Base-by-base conservation (phyloP, 2,888 invertebrate genomes). In the Drosophila limbata region DNA sequence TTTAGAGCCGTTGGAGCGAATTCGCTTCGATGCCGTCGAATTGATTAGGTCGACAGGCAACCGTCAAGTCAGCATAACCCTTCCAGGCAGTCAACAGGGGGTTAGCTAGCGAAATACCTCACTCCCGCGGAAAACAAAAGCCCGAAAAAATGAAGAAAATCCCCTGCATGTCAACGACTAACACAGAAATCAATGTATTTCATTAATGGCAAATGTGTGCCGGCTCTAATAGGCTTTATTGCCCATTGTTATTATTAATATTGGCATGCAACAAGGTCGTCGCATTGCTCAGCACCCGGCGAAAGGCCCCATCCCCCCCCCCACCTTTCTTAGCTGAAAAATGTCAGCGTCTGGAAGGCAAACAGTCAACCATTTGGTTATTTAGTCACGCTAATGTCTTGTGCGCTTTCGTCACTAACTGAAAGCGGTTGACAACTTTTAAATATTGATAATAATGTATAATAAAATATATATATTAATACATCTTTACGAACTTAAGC, bases 171-270 rank as follows among this genome's bases (percentile, higher is more conserved):
- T 17, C 47, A 13, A 17, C 25, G 33, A 19, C 39, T 65, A 72
- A 83, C 83, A 88, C 69, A 83, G 84, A 84, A 89, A 84, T 88
- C 90, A 84, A 89, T 84, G 84, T 84, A 88, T 89, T 84, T 89
- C 90, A 89, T 84, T 84, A 89, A 84, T 84, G 74, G 87, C 81
- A 61, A 82, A 89, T 84, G 90, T 84, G 84, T 84, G 84, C 90
- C 89, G 90, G 84, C 64, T 85, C 88, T 84, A 84, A 84, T 84
- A 80, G 84, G 90, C 90, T 88, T 89, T 84, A 89, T 89, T 79
- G 89, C 84, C 83, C 77, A 79, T 89, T 88, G 90, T 85, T 89
- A 77, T 84, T 84, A 84, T 84, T 84, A 84, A 84, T 84, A 84
- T 84, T 84, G 84, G 88, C 84, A 84, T 84, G 90, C 84, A 89